Conservation (phyloP, 2,113 vertebrate species). For the Antennarius striatus region DNA sequence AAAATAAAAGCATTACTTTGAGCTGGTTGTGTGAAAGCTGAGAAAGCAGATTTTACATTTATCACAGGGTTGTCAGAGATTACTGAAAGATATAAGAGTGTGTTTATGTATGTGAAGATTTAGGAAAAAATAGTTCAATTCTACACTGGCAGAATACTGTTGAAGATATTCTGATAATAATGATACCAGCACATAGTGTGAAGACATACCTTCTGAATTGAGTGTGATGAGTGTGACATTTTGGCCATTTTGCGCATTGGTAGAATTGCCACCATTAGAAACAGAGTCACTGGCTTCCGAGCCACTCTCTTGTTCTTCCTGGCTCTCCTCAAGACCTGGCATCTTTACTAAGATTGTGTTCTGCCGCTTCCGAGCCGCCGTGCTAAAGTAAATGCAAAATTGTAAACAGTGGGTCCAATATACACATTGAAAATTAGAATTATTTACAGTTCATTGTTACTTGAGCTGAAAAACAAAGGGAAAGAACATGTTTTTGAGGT, state of each 20-base stretch:
- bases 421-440: background rate
- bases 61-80: too few species aligned
- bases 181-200: background rate
- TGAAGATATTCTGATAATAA: too few species aligned
- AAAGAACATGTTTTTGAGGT: background rate
- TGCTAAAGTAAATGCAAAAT: conserved; percentile 69
- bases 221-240: conserved; percentile 97
- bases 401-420: background rate
- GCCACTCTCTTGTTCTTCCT: conserved; percentile 94
- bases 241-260: conserved; percentile 84
- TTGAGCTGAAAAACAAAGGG: background rate
- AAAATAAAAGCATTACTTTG: too few species aligned
- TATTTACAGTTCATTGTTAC: background rate
- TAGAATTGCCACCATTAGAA: conserved; percentile 87
- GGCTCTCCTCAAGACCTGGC: conserved; percentile 90
- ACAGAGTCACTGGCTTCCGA: conserved; percentile 95
- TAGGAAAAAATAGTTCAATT: too few species aligned
- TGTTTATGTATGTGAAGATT: too few species aligned
- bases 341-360: conserved; percentile 98
- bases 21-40: too few species aligned
- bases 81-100: too few species aligned
- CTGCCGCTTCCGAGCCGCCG: conserved; percentile 87
- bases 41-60: too few species aligned
- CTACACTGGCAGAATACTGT: background rate
- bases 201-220: conserved; percentile 90